Evolutionary conservation across 2,113 vertebrate species (phyloP).

Genomic region (Zingel zingel): DNA sequence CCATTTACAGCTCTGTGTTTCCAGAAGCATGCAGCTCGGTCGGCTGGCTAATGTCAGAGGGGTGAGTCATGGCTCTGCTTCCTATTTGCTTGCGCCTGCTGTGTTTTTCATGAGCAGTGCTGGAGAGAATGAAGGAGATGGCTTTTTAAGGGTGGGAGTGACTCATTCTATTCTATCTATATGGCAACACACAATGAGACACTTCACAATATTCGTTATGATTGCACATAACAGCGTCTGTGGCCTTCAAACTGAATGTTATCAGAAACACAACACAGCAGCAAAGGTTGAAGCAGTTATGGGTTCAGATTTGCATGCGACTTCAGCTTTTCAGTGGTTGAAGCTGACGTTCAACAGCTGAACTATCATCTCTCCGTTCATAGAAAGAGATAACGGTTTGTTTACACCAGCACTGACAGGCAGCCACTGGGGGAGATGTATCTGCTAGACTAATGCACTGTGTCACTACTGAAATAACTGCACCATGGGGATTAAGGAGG

Average conservation of each 20-base stretch:
- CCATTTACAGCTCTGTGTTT: slow-evolving; percentile 55
- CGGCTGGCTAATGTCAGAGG: slow-evolving; percentile 66
- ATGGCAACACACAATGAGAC: slow-evolving; percentile 52
- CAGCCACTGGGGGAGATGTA: background rate
- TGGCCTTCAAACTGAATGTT: slow-evolving; percentile 41
- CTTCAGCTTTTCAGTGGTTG: slow-evolving; percentile 17
- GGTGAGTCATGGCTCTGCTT: slow-evolving; percentile 74
- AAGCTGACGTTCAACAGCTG: background rate
- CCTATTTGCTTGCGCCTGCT: slow-evolving; percentile 64
- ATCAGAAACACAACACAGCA: slow-evolving; percentile 32
- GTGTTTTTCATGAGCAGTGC: slow-evolving; percentile 65
- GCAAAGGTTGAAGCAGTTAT: slow-evolving; percentile 29
- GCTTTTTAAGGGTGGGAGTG: slow-evolving; percentile 57
- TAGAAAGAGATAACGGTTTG: background rate
- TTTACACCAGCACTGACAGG: background rate
- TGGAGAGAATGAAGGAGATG: slow-evolving; percentile 58
- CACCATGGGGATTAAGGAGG: background rate
- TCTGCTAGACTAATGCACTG: background rate
- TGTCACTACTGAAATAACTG: slow-evolving; percentile 10
- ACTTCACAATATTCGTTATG: slow-evolving; percentile 31
- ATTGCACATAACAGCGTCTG: slow-evolving; percentile 3
- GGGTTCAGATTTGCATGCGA: background rate
- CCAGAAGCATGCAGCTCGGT: slow-evolving; percentile 46
- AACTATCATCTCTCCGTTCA: background rate
- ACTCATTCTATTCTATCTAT: slow-evolving; percentile 52